phyloP scores from a whole-genome alignment of 1,140 invertebrate species.

The Paraescarpia echinospica region DNA sequence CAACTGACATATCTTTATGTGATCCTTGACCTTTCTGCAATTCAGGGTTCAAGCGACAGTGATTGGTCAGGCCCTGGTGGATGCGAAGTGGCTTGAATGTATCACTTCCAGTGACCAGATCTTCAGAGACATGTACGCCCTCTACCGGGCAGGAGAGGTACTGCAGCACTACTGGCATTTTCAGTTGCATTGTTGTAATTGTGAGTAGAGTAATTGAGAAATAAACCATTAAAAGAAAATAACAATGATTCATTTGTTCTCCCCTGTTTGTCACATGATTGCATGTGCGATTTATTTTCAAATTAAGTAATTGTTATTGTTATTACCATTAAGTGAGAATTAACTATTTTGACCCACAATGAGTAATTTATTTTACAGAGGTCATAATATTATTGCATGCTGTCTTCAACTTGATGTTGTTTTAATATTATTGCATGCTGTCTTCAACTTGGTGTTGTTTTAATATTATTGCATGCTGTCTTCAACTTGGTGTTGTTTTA shows the following conservation, averaged over 20 bases:
- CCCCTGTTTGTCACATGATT: neutral
- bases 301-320: neutral
- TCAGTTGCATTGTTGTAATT: neutral
- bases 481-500: too few species aligned
- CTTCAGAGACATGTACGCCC: conserved; percentile 65
- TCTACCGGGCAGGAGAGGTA: conserved; percentile 62
- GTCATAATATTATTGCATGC: too few species aligned
- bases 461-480: too few species aligned
- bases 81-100: conserved; percentile 76
- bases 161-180: neutral
- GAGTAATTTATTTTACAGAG: too few species aligned
- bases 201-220: too few species aligned
- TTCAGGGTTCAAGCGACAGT: conserved; percentile 74
- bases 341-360: neutral
- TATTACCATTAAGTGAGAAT: neutral
- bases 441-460: too few species aligned
- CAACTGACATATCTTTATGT: too few species aligned
- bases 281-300: neutral
- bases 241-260: neutral
- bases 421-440: too few species aligned
- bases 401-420: too few species aligned
- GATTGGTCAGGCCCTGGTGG: conserved; percentile 79
- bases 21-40: neutral
- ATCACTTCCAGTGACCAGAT: conserved; percentile 61
- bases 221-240: neutral